Evolutionary conservation across 2,113 vertebrate genomes (phyloP), one percentile per base, ranked within the genome.

Genomic region (Esox niger): DNA sequence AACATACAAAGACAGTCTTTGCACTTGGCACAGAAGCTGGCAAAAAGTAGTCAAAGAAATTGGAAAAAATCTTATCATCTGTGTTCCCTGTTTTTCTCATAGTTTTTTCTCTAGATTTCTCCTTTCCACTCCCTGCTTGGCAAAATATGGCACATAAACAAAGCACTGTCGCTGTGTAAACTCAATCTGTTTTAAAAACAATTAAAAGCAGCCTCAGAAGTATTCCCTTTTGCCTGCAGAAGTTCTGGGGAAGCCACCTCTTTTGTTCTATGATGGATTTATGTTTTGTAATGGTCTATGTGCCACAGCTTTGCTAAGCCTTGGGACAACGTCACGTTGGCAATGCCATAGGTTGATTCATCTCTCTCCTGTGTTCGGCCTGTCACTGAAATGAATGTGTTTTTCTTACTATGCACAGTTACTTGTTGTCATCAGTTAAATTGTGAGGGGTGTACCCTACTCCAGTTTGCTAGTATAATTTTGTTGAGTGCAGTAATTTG

Each of bases 311-410:
- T 30, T 29, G 55, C 25, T 46, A 52, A 64, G 75, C 66, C 52
- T 70, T 84, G 69, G 75, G 79, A 72, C 21, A 58, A 27, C 73
- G 81, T 69, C 81, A 82, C 68, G 46, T 76, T 81, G 79, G 77
- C 82, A 74, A 57, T 49, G 71, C 66, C 72, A 61, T 29, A 54
- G 64, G 57, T 43, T 82, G 80, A 84, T 81, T 70, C 78, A 84
- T 86, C 69, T 71, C 43, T 56, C 69, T 69, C 49, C 78, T 68
- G 65, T 71, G 78, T 77, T 74, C 63, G 69, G 35, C 73, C 76
- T 86, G 78, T 81, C 79, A 67, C 15, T 21, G 72, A 82, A 68
- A 62, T 82, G 81, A 81, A 84, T 84, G 84, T 79, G 80, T 83
- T 82, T 85, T 74, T 35, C 68, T 79, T 83, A 78, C 72, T 55